Base-by-base conservation (phyloP, 2,888 invertebrate species). In the Drosophila meridionalis region DNA sequence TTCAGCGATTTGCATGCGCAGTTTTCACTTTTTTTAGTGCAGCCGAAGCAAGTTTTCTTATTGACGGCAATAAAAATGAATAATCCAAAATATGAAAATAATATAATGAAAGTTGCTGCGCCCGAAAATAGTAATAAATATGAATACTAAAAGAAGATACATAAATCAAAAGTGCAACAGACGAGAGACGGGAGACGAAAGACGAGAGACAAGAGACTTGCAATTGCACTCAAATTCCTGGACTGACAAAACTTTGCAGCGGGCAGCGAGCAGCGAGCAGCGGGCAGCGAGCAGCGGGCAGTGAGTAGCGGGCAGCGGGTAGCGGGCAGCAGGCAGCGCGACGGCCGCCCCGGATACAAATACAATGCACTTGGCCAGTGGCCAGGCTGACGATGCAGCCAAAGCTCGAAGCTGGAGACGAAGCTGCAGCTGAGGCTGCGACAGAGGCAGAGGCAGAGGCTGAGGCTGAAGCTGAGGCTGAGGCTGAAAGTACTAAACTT, bases 71-170 rank as follows among this genome's bases (percentile, higher is more conserved):
- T 52, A 53, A 40, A 77, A 70, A 26, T 26, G 52, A 20, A 69
- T 56, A 50, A 72, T 32, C 50, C 67, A 70, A 76, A 59, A 66
- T 53, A 71, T 63, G 30, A 80, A 71, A 12, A 28, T 42, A 20
- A 45, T 45, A 45, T 68, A 82, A 78, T 78, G 84, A 84, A 84
- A 85, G 87, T 82, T 81, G 74, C 69, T 55, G 74, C 71, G 70
- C 69, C 71, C 83, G 60, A 80, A 79, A 78, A 28, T 8, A 36
- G 63, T 14, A 12, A 48, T 7, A 45, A 30, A 59, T 40, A 71
- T 48, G 7, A 30, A 53, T 28, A 56, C 53, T 56, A 80, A 72
- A 80, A 20, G 14, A 42, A 64, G 14, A 42, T 28, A 56, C 14
- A 72, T 52, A 59, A 68, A 58, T 30, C 63, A 58, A 50, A 75